phyloP scores from a whole-genome alignment of 2,797 vertebrate species.

The Craterocephalus amniculus region DNA sequence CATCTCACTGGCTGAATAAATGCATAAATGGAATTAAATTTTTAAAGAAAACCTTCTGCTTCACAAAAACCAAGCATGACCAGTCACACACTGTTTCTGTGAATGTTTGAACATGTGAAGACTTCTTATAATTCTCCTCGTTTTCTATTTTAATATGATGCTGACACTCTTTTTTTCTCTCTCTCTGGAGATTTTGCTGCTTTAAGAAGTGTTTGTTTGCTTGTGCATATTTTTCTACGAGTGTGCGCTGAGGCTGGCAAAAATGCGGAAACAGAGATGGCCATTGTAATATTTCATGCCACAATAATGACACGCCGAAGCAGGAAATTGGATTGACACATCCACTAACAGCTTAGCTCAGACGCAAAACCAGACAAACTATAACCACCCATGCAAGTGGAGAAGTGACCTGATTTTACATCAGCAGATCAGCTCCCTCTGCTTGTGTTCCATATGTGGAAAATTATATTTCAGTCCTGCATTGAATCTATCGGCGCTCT shows the following conservation, averaged over 20 bases:
- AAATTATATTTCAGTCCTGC: constrained; percentile 25
- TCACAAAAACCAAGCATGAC: background rate
- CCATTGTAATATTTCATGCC: background rate
- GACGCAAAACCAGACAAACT: background rate
- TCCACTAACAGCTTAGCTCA: constrained; percentile 14
- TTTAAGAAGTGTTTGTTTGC: background rate
- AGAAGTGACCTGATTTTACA: constrained; percentile 34
- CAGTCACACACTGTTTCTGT: background rate
- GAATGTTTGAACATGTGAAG: background rate
- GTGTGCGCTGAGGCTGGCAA: background rate
- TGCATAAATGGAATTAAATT: background rate
- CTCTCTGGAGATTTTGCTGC: background rate
- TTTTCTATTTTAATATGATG: background rate
- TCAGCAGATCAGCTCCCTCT: constrained; percentile 36
- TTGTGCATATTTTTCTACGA: background rate
- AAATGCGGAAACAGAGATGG: background rate
- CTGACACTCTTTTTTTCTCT: background rate
- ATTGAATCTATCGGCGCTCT: constrained; percentile 37
- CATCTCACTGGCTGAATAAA: background rate
- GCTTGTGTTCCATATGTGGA: constrained; percentile 8
- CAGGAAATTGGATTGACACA: constrained; percentile 32
- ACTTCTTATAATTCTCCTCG: background rate
- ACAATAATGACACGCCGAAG: constrained; percentile 20
- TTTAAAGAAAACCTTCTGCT: background rate
- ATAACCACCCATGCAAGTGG: constrained; percentile 38